Conservation (phyloP, 2,888 invertebrate genomes). For the Ditylenchus weischeri region DNA sequence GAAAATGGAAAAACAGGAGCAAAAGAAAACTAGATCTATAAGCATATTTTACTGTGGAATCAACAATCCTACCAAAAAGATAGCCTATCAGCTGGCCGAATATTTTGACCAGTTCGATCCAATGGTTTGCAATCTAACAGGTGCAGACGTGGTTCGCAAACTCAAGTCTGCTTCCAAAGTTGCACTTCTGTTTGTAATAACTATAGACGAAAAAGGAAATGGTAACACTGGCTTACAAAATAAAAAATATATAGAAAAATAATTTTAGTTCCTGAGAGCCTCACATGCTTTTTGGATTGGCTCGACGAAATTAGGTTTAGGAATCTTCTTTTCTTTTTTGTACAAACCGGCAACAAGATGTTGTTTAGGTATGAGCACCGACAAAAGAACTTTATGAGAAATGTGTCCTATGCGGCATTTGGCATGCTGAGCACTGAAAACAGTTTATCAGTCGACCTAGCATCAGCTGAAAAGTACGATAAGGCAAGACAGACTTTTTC, state of each 20-base stretch:
- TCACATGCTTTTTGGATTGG: constrained; percentile 20
- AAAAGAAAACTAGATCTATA: constrained; percentile 7
- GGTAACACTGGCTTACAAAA: not conserved
- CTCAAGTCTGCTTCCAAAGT: constrained; percentile 11
- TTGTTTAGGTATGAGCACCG: constrained; percentile 9
- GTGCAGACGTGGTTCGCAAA: constrained; percentile 13
- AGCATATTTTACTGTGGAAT: constrained; percentile 24
- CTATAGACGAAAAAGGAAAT: not conserved
- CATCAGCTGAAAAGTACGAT: too few species aligned
- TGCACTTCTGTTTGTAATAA: not conserved
- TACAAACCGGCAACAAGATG: too few species aligned
- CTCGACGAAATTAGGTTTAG: constrained; percentile 15
- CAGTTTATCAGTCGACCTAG: too few species aligned
- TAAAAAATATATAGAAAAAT: not conserved
- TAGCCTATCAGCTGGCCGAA: constrained; percentile 28
- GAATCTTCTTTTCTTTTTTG: too few species aligned
- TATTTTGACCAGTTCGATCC: constrained; percentile 25
- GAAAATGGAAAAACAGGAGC: not conserved
- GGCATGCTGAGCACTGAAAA: not conserved
- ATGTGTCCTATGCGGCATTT: constrained; percentile 9
- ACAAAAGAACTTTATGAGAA: constrained; percentile 5
- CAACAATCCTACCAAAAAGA: constrained; percentile 19
- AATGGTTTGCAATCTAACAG: constrained; percentile 20
- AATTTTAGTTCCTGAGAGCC: not conserved
- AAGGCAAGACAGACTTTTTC: too few species aligned